Base-by-base conservation (phyloP, 2,113 vertebrate species). In the Columba janthina region DNA sequence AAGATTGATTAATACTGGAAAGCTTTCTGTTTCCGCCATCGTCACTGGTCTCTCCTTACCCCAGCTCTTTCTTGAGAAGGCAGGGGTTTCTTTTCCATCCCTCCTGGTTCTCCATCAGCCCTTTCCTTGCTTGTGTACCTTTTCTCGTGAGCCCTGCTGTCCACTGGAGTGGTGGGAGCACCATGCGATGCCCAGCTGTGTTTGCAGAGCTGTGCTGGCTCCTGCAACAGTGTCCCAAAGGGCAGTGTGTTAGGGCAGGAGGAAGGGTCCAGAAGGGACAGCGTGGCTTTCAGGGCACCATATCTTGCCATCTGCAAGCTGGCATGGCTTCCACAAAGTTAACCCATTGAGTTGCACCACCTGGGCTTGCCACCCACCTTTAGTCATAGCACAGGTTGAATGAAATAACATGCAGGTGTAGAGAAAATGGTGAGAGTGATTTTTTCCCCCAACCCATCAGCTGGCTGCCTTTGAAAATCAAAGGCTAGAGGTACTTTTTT, bases 1-100 rank as follows among this genome's bases (percentile, higher is more conserved):
- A 84, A 72, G 73, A 92, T 96, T 93, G 91, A 95, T 97, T 96
- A 97, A 79, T 71, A 66, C 79, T 96, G 70, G 85, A 97, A 94
- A 96, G 89, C 29, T 31, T 84, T 96, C 51, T 86, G 46, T 86
- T 89, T 96, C 58, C 28, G 10, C 18, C 73, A 81, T 72, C 56
- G 15, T 92, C 76, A 44, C 69, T 77, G 32, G 15, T 74, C 48
- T 84, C 12, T 74, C 29, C 36, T 88, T 77, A 64, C 22, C 18
- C 5, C 5, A 57, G 8, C n/a, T 32, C 48, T 72, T 78, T 86
- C 67, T 56, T 29, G 40, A 51, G 56, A 58, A 73, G 28, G 9
- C 36, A 64, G 40, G 72, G 53, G 3, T 82, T 81, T 92, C 61
- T 90, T 76, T 85, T 85, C 46, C 31, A 61, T 95, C 19, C 12